Evolutionary conservation across 2,888 invertebrate species (phyloP).

Genomic region (Aporophyla nigra): DNA sequence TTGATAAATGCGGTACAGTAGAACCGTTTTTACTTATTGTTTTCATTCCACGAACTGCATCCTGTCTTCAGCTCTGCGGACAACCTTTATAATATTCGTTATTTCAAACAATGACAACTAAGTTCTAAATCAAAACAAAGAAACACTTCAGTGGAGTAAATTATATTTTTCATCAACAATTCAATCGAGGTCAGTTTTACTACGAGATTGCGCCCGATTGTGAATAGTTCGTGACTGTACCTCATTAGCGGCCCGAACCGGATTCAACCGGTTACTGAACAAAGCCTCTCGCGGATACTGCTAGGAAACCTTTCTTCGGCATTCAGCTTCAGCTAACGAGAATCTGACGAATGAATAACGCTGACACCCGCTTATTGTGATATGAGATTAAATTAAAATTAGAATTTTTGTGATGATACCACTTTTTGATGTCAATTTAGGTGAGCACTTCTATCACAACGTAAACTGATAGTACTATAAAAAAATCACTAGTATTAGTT

Average conservation of each 20-base stretch:
- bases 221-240: constrained; percentile 77
- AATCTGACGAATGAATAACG: constrained; percentile 70
- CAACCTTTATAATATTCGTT: neutral
- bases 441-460: neutral
- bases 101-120: neutral
- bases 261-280: constrained; percentile 81
- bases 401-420: constrained; percentile 33
- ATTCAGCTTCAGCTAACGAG: constrained; percentile 80
- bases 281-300: constrained; percentile 80
- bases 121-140: constrained; percentile 32
- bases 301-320: constrained; percentile 76
- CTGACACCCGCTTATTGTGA: constrained; percentile 61
- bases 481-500: too few species aligned
- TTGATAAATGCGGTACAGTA: neutral
- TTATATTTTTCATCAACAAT: constrained; percentile 42
- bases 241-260: constrained; percentile 85
- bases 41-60: neutral
- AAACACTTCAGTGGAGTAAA: constrained; percentile 2
- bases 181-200: constrained; percentile 68
- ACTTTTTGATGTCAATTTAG: neutral
- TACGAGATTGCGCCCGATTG: constrained; percentile 68
- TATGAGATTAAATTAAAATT: constrained; percentile 59
- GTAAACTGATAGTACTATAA: too few species aligned
- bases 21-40: neutral
- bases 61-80: neutral